Conservation (phyloP, 2,113 vertebrate species). For the Cyphomyrus plagiostoma region DNA sequence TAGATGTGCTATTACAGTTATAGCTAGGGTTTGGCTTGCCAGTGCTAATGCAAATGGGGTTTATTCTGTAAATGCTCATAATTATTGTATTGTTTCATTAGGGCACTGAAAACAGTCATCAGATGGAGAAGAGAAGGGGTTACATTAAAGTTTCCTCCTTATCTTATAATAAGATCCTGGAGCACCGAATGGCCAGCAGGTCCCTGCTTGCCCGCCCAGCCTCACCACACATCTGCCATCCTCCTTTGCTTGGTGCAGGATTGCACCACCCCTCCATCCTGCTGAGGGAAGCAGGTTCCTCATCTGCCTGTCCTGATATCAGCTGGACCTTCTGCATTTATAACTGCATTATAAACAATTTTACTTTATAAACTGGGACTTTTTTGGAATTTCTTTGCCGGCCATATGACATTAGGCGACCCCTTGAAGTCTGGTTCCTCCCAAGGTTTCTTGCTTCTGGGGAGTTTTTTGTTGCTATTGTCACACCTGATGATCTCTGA, state of each 20-base stretch:
- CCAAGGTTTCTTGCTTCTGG: not conserved
- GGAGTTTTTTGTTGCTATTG: not conserved
- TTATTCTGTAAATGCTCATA: not conserved
- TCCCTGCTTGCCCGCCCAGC: not conserved
- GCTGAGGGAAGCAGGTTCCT: not conserved
- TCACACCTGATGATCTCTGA: not conserved
- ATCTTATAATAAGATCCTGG: not conserved
- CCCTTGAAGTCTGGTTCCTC: not conserved
- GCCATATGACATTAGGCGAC: no score
- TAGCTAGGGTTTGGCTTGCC: not conserved
- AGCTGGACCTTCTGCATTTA: not conserved
- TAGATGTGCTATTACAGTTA: not conserved
- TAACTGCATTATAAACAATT: not conserved
- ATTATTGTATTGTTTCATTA: not conserved
- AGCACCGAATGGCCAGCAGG: not conserved
- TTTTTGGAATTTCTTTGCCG: not conserved
- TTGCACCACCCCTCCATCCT: not conserved
- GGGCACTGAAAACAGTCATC: not conserved
- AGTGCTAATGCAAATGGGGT: not conserved
- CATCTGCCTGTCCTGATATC: not conserved
- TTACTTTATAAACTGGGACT: not conserved
- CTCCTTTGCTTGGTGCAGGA: not conserved
- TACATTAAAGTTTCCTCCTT: not conserved
- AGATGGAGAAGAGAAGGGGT: not conserved
- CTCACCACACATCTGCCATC: not conserved